Conservation (phyloP, 2,113 vertebrate species). For the Egretta garzetta region DNA sequence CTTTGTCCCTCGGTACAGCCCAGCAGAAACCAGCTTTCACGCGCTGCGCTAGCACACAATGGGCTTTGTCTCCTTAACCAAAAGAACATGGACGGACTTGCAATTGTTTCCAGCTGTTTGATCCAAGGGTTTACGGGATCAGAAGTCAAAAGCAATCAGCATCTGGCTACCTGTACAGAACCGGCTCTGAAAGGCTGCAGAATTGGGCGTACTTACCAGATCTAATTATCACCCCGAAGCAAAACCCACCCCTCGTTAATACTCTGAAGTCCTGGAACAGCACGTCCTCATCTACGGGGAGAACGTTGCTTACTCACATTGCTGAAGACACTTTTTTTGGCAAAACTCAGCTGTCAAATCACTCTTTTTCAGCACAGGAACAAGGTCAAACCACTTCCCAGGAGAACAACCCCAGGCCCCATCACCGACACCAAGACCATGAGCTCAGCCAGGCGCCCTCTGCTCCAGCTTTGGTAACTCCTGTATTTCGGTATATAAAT, state of each 20-base stretch:
- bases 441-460: not conserved
- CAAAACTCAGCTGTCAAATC: not conserved
- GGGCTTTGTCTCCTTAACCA: constrained; percentile 75
- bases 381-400: not conserved
- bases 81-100: constrained; percentile 69
- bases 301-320: not conserved
- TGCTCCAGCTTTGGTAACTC: not conserved
- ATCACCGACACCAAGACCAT: rapidly evolving
- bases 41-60: constrained; percentile 58
- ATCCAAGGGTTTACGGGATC: constrained; percentile 35
- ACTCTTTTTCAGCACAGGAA: not conserved
- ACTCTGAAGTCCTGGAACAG: not conserved
- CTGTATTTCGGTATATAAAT: not conserved
- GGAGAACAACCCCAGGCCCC: not conserved
- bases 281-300: not conserved
- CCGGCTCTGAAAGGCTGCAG: not conserved
- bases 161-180: constrained; percentile 71
- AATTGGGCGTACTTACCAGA: not conserved
- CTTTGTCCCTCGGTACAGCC: constrained; percentile 45
- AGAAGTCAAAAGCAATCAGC: constrained; percentile 64
- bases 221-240: not conserved
- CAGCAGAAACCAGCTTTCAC: constrained; percentile 56
- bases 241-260: not conserved
- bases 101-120: constrained; percentile 75
- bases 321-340: not conserved